Base-by-base conservation (phyloP, 2,888 invertebrate genomes). In the Nomada lathburiana region DNA sequence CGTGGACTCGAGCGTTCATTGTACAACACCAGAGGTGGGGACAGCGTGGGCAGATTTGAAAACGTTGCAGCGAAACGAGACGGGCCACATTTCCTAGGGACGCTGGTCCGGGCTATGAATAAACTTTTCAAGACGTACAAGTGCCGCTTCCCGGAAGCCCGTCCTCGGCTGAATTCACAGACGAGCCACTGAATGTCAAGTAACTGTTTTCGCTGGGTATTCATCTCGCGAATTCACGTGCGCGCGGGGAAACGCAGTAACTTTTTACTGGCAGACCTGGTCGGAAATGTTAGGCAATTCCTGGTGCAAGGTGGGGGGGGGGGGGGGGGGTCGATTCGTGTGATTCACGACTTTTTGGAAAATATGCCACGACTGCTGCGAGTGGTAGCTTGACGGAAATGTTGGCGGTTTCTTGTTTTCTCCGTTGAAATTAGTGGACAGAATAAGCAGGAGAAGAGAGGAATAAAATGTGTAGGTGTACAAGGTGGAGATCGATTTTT, bases 71-170 rank as follows among this genome's bases (percentile, higher is more conserved):
- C 76, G 78, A 80, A 86, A 85, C 84, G 80, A 76, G 65, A 62
- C 78, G 68, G 76, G 60, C 60, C 60, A 53, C 55, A 50, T 76
- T 70, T 86, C 74, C 77, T 76, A 67, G 76, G 72, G 76, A 77
- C 20, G 80, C 72, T 73, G 60, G 57, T 67, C 82, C 74, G 68
- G 82, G 77, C 87, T 87, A 83, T 83, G 85, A 89, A 87, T 89
- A 85, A 90, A 87, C 89, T 90, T 87, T 90, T 89, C 86, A 90
- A 84, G 89, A 88, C 87, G 86, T 84, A 68, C 77, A 76, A 71
- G 74, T 74, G 71, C 60, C 47, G 77, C 26, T 77, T 55, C 71
- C 65, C 70, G 65, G 77, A 42, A 36, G 23, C 29, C 9, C 44
- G 52, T 29, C 59, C 47, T 50, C 36, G 71, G 23, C n/a, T 57